These are phyloP conservation scores for Cossypha niveicapilla DNA, from an alignment of 2,797 vertebrate genomes.

Conservation along the genomic window DNA sequence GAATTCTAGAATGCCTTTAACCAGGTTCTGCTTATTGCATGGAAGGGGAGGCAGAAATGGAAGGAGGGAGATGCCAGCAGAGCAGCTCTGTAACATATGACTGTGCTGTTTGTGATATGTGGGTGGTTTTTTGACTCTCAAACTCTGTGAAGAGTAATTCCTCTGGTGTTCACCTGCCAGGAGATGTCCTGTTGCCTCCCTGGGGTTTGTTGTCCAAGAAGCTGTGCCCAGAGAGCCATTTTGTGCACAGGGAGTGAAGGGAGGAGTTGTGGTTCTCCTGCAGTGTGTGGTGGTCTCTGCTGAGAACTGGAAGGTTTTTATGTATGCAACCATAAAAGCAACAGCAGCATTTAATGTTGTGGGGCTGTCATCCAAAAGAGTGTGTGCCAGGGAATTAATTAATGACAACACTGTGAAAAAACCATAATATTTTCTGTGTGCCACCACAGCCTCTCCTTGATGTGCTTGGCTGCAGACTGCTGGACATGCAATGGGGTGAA, in stretches of 20 bases:
- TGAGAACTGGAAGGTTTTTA: neutral
- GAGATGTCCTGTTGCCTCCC: neutral
- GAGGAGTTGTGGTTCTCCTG: neutral
- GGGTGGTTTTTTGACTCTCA: neutral
- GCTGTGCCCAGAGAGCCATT: neutral
- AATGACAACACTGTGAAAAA: neutral
- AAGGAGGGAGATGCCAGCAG: neutral
- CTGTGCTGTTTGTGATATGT: neutral
- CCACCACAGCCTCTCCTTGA: neutral
- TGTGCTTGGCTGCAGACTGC: neutral
- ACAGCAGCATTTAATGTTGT: neutral
- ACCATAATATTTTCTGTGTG: neutral
- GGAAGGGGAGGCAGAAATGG: neutral
- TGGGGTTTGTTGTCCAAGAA: neutral
- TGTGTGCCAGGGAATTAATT: neutral
- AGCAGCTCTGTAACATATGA: neutral
- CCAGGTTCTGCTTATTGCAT: neutral
- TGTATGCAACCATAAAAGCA: neutral
- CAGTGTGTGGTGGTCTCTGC: neutral
- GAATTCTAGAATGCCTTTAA: neutral
- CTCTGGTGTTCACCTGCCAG: neutral
- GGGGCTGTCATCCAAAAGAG: neutral
- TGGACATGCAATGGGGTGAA: neutral
- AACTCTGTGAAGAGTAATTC: neutral
- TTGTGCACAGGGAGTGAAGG: neutral